These are phyloP conservation scores for Sipha flava DNA, from an alignment of 1,140 invertebrate species.

Conservation along the genomic window DNA sequence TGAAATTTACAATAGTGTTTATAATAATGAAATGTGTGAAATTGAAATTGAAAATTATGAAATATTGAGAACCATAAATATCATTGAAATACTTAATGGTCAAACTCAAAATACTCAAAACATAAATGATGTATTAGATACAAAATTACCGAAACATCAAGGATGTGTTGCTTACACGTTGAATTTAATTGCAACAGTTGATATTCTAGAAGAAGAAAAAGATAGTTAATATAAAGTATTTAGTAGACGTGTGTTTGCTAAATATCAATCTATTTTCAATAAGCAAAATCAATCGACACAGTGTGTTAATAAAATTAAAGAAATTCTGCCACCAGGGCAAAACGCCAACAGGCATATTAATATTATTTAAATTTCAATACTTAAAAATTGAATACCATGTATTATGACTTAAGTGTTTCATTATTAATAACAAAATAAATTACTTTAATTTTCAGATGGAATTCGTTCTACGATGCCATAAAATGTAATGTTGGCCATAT, in stretches of 20 bases:
- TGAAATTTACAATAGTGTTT: not conserved
- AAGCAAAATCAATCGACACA: not conserved
- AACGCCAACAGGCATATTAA: not conserved
- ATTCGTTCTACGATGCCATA: not conserved
- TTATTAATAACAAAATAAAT: not conserved
- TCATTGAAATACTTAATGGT: no score
- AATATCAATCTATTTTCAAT: not conserved
- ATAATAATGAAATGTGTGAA: no score
- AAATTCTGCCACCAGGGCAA: not conserved
- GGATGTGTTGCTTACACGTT: not conserved
- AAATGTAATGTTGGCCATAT: not conserved
- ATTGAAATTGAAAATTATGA: no score
- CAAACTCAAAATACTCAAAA: no score
- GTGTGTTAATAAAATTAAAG: not conserved
- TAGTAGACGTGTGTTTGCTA: not conserved
- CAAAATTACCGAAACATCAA: no score
- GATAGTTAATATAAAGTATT: no score
- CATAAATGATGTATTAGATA: no score
- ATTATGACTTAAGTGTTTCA: not conserved
- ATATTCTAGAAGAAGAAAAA: not conserved
- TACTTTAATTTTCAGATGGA: not conserved
- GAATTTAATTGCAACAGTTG: not conserved
- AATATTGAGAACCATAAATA: no score
- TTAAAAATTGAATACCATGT: not conserved
- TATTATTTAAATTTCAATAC: not conserved